Base-by-base conservation (phyloP, 2,113 vertebrate genomes). In the Crotalus horridus region DNA sequence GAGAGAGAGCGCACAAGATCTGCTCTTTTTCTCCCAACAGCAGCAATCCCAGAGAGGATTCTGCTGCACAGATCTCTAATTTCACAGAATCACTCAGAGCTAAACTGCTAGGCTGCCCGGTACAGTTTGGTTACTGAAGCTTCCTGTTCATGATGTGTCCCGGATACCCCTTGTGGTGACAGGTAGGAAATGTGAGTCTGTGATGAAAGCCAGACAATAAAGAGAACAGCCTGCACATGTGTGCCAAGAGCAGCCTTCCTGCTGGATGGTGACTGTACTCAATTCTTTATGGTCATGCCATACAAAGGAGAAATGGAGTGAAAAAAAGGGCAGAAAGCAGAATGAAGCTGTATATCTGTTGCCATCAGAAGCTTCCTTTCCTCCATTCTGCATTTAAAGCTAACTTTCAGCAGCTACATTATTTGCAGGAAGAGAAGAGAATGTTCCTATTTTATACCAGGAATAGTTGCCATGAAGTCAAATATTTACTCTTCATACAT, bases 151-250 rank as follows among this genome's bases (percentile, higher is more conserved):
- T 91, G 39, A 86, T 86, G 96, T 17, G 93, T 92, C 89, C 96
- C 56, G 94, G 93, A 69, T 91, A 92, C 96, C 97, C 97, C 97
- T 96, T 92, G 96, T 90, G 96, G 97, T 93, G 96, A 85, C 95
- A 94, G 96, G 88, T 94, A 92, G 97, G 95, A 97, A 94, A 91
- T 92, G 96, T 89, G 94, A 46, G 81, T 94, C 61, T 93, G 69
- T 89, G 94, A 51, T 88, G 94, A 94, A 93, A 95, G 93, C 91
- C 54, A 95, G 88, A 92, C 95, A 88, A 85, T 89, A 93, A 92
- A 90, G 88, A 56, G 43, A 89, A 94, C 94, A 86, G 92, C 85
- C 94, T 43, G 89, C 93, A 95, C 95, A 74, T 2, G 90, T 95
- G 95, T 95, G 48, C 92, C 56, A 74, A 81, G n/a, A 59, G 21